A percentile compares a stretch with the other conserved stretches of the same genome.
Evolutionary conservation across 2,888 invertebrate species (phyloP).

Genomic region (Drosophila ezoana): DNA sequence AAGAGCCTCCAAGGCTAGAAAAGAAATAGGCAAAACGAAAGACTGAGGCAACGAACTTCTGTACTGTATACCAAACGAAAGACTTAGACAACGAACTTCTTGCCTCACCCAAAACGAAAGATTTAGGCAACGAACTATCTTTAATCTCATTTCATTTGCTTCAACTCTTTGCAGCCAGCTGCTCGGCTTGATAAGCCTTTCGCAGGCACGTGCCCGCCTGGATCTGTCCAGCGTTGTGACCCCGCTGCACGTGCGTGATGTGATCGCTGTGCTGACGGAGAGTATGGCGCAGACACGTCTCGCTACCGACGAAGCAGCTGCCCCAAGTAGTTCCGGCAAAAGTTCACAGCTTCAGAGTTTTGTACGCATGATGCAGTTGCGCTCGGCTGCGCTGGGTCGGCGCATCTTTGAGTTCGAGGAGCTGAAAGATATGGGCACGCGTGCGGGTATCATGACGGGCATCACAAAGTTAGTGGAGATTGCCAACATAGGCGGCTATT

Average conservation of each 20-base stretch:
- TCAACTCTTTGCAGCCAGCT: constrained; percentile 88
- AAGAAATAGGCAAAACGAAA: constrained; percentile 23
- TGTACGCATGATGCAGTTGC: constrained; percentile 88
- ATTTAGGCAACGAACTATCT: constrained; percentile 47
- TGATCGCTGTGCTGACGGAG: constrained; percentile 93
- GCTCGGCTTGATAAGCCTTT: constrained; percentile 94
- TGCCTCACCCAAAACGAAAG: constrained; percentile 18
- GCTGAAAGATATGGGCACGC: constrained; percentile 89
- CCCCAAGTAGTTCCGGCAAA: constrained; percentile 72
- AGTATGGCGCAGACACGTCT: constrained; percentile 92
- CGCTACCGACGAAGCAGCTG: constrained; percentile 79
- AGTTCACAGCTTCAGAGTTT: constrained; percentile 88
- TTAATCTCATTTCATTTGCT: background rate
- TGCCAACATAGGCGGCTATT: constrained; percentile 93
- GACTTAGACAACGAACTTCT: background rate
- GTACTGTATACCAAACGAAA: background rate
- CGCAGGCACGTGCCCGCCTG: constrained; percentile 94
- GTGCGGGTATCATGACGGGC: constrained; percentile 87
- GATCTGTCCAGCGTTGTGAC: constrained; percentile 94
- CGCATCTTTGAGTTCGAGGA: constrained; percentile 91
- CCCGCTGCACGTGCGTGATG: constrained; percentile 92
- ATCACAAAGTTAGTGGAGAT: constrained; percentile 89
- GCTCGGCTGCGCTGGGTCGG: constrained; percentile 88
- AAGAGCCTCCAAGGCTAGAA: background rate
- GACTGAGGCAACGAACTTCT: constrained; percentile 62